Evolutionary conservation across 1,140 invertebrate species (phyloP), one percentile per base, ranked within the genome.

Genomic region (Euglossa dilemma): DNA sequence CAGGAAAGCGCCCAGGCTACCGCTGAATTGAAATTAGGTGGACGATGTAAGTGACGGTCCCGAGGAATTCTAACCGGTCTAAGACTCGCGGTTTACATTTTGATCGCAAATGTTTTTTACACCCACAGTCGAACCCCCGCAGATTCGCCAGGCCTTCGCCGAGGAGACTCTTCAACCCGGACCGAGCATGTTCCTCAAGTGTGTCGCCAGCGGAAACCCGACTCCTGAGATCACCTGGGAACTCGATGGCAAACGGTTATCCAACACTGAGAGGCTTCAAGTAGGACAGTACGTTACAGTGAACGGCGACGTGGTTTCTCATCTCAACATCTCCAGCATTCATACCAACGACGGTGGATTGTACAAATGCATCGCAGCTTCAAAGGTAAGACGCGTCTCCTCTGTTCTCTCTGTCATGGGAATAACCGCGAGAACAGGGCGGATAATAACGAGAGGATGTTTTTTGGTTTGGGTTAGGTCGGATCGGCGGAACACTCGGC

Each of bases 201-300:
- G 97, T 93, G 95, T 96, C 18, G 97, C 97, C 54, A 96, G 96
- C 87, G 98, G 98, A 69, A 99, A 99, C 93, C 99, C 99, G 16
- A 97, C 97, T 23, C 99, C 99, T 71, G 97, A 98, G 95, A 98
- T 99, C 78, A 97, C 96, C 7, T 99, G 99, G 99, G 97, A 97
- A 93, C 95, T 99, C 16, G 98, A 99, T 94, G 98, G 97, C 61
- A 97, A 97, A 89, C 96, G 97, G 80, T 94, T 98, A 47, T 96
- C 96, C 59, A 98, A 97, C 90, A 97, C 96, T 70, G 97, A 98
- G 86, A 95, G 96, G 84, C 92, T 96, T 71, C 96, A 97, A 94
- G 97, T 98, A 87, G 98, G 98, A 77, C 97, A 98, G 92, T 98
- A 98, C 92, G 97, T 98, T 2, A 97, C 97, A 1, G 96, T 97